A percentile compares a stretch with the other conserved stretches of the same genome.
phyloP scores from a whole-genome alignment of 1,140 invertebrate species.

The Drosophila tsacasi region DNA sequence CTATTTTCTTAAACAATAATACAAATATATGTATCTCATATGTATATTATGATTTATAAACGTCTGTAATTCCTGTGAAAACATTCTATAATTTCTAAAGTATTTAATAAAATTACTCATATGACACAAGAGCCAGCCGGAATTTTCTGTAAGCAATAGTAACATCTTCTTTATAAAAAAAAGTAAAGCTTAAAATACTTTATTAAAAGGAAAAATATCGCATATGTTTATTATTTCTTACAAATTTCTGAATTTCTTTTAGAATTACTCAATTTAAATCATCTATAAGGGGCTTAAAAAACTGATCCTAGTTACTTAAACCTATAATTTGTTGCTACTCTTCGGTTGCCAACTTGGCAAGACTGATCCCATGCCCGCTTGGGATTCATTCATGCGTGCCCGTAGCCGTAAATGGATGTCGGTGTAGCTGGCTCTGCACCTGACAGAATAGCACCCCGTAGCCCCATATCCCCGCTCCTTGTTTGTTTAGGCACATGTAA shows the following conservation, averaged over 20 bases:
- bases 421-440: slow-evolving; percentile 51
- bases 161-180: too few relatives aligned
- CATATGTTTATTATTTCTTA: not conserved
- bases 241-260: not conserved
- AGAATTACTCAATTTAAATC: too few relatives aligned
- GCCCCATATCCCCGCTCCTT: slow-evolving; percentile 18
- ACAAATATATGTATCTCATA: too few relatives aligned
- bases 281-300: too few relatives aligned
- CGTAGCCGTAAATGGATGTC: slow-evolving; percentile 57
- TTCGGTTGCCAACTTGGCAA: not conserved
- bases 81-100: too few relatives aligned
- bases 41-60: too few relatives aligned
- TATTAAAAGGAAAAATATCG: not conserved
- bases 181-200: not conserved
- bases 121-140: too few relatives aligned
- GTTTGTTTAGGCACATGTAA: slow-evolving; percentile 82
- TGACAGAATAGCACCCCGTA: slow-evolving; percentile 37
- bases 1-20: too few relatives aligned
- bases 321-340: not conserved
- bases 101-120: too few relatives aligned
- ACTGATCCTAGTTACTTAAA: not conserved
- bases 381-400: slow-evolving; percentile 76
- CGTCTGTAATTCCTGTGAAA: too few relatives aligned
- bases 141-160: too few relatives aligned
- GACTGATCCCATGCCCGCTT: slow-evolving; percentile 48